Evolutionary conservation across 2,888 invertebrate species (phyloP).

Genomic region (Ochropleura plecta): DNA sequence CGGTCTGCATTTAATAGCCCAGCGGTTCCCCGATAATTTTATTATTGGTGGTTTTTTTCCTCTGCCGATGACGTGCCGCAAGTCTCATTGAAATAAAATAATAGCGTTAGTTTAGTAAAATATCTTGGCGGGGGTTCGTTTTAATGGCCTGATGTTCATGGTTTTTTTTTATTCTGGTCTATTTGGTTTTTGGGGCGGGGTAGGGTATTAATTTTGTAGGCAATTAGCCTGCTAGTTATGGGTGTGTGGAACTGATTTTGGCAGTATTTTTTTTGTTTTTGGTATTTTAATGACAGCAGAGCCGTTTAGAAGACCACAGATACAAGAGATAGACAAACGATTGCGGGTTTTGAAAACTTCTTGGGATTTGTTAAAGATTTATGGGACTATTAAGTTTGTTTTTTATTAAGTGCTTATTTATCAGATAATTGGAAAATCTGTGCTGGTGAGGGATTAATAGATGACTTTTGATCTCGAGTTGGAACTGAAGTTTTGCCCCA

Average conservation of each 20-base stretch:
- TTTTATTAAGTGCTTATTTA: not conserved
- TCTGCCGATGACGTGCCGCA: constrained; percentile 81
- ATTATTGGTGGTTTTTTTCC: constrained; percentile 86
- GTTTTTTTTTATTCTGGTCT: constrained; percentile 69
- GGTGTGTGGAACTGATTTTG: constrained; percentile 31
- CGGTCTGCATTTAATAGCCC: constrained; percentile 89
- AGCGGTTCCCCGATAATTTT: constrained; percentile 88
- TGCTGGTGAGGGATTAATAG: no score
- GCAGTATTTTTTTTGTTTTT: constrained; percentile 1
- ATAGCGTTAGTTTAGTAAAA: constrained; percentile 78
- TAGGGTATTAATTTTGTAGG: constrained; percentile 60
- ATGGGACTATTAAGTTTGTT: not conserved
- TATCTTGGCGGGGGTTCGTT: constrained; percentile 74
- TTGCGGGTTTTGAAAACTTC: not conserved
- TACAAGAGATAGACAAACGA: not conserved
- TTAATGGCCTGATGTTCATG: constrained; percentile 67
- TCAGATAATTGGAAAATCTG: no score
- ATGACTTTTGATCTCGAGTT: no score
- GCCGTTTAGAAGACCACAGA: constrained; percentile 2
- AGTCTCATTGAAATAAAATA: constrained; percentile 82
- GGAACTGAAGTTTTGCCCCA: no score
- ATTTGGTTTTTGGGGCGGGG: constrained; percentile 63
- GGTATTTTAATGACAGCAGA: not conserved
- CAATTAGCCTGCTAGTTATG: constrained; percentile 66
- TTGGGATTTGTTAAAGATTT: not conserved